Evolutionary conservation across 1,140 invertebrate species (phyloP), one percentile per base, ranked within the genome.

Genomic region (Calycopis cecrops): DNA sequence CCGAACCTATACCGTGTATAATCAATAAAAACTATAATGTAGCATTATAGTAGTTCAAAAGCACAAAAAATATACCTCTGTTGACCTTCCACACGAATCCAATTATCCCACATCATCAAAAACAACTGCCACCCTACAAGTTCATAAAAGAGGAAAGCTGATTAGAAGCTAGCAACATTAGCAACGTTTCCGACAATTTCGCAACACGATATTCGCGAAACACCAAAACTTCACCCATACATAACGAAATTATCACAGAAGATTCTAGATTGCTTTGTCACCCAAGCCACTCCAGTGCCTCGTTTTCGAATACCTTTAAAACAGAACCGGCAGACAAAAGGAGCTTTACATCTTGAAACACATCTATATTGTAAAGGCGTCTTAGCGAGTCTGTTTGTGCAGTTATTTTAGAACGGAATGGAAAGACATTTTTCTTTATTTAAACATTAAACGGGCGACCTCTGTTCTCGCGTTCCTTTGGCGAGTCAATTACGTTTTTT

Each of bases 111-210:
- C 11, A 14, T n/a, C 9, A 42, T 14, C 9, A 12, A 8, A 42
- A 17, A 42, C 14, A 17, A 9, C 34, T 21, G 7, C 11, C 14
- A n/a, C 48, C 33, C 28, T 35, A 35, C 2, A 34, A 50, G 28
- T 28, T 50, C 28, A 34, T 50, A 34, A 50, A 50, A 50, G 48
- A 50, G 48, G 34, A 50, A 34, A 34, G 28, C 28, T 50, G 33
- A 50, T 50, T 50, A 50, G 48, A 21, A 50, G 28, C 48, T 34
- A 9, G 48, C 28, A 12, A 28, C 28, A 50, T 50, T 52, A 57
- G 49, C 35, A 49, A 12, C 11, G 18, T 40, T 7, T 28, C 28
- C 11, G 42, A 53, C 52, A 42, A 40, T 42, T 53, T 51, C 49
- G 34, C 33, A 14, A 51, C 34, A 16, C 35, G 33, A 34, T 10